Evolutionary conservation across 2,797 vertebrate species (phyloP), one percentile per base, ranked within the genome.

Genomic region (Megalops cyprinoides): DNA sequence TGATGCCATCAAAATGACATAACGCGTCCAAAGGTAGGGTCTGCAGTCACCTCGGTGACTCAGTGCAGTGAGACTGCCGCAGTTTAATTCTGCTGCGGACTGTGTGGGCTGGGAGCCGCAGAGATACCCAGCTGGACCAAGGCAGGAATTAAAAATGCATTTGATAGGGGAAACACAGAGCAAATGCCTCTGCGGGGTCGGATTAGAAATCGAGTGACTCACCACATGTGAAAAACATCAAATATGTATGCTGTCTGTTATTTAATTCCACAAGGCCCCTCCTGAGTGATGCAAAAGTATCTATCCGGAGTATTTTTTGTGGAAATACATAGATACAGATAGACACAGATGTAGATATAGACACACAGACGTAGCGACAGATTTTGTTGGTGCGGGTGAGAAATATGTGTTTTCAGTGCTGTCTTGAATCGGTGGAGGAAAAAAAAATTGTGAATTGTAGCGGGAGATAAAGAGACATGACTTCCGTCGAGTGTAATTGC

Each of bases 211-310:
- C 83, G 79, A 82, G 1, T 56, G 84, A 74, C 44, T 76, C 51
- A 73, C 87, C 85, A 90, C 88, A 71, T 90, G 88, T 90, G 87
- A 88, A 86, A 87, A 84, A 81, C 86, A 90, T 92, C 85, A 92
- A 93, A 93, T 88, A 92, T 92, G 85, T 85, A 92, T 87, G 82
- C 83, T 86, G 88, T 91, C 14, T 84, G 84, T 84, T 82, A 79
- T 9, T 84, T 78, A 73, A 78, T 76, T 80, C 62, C 31, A 73
- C 65, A 28, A 23, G 53, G 58, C 73, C 79, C 83, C 87, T 79
- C 82, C 60, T n/a, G 86, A 83, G 49, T 53, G 37, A 69, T 14
- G 65, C 9, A 1, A 31, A 74, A 77, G 76, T 76, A 18, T 56
- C 53, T 58, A n/a, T 76, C 58, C 42, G 60, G 53, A 81, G 74